These are phyloP conservation scores for Trematomus bernacchii DNA, from an alignment of 2,797 vertebrate genomes.

Conservation along the genomic window DNA sequence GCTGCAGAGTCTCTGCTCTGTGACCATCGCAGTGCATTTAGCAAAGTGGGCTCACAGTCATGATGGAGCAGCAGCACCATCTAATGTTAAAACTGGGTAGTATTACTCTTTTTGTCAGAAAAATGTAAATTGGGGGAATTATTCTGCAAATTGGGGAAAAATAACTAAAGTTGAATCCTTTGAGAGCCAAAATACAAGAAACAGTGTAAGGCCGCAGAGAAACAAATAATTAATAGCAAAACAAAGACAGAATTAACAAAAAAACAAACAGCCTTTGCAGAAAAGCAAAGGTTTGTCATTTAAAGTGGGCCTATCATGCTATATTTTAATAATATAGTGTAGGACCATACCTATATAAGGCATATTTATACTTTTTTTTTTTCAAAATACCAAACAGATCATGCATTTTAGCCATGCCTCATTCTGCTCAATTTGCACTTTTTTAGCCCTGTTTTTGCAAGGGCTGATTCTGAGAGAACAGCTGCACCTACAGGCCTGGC, in stretches of 20 bases:
- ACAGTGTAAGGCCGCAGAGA: too few species aligned
- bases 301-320: too few species aligned
- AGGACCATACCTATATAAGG: too few species aligned
- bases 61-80: slow-evolving; percentile 56
- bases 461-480: too few species aligned
- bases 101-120: neutral
- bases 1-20: slow-evolving; percentile 1
- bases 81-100: slow-evolving; percentile 38
- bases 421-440: too few species aligned
- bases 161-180: slow-evolving; percentile 1
- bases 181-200: slow-evolving; percentile 5
- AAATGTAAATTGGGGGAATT: slow-evolving; percentile 6
- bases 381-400: too few species aligned
- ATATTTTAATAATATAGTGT: too few species aligned
- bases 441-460: too few species aligned
- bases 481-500: too few species aligned
- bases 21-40: neutral
- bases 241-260: neutral
- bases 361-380: too few species aligned
- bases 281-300: slow-evolving; percentile 16
- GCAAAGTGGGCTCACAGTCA: neutral
- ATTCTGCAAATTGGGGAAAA: neutral
- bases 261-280: neutral
- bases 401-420: too few species aligned
- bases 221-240: neutral